Percentiles rank a stretch among this genome's conserved stretches.
phyloP scores from a whole-genome alignment of 1,140 invertebrate genomes.

The Samia ricini region DNA sequence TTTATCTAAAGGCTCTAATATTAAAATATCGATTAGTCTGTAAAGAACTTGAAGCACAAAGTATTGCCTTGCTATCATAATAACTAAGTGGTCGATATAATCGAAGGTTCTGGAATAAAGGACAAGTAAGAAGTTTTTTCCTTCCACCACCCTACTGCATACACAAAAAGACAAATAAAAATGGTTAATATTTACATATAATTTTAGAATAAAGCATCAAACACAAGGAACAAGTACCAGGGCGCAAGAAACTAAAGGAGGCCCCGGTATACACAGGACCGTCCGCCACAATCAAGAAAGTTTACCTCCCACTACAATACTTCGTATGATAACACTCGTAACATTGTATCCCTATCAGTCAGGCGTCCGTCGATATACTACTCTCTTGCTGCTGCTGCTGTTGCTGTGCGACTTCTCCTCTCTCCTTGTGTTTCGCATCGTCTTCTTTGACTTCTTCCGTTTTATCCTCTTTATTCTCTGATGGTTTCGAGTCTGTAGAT shows the following conservation, averaged over 20 bases:
- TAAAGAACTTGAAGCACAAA: too few relatives aligned
- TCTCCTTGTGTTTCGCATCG: conserved; percentile 19
- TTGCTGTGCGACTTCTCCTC: background rate
- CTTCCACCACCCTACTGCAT: too few relatives aligned
- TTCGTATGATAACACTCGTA: conserved; percentile 41
- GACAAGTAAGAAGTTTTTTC: too few relatives aligned
- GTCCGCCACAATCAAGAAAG: conserved; percentile 14
- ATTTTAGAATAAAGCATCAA: background rate
- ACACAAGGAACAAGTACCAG: background rate
- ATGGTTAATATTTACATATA: too few relatives aligned
- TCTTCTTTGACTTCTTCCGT: conserved; percentile 28
- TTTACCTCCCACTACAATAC: conserved; percentile 44
- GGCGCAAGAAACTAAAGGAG: background rate
- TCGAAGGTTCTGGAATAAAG: too few relatives aligned
- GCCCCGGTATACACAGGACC: conserved; percentile 20
- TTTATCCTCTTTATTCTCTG: conserved; percentile 38
- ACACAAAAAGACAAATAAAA: too few relatives aligned
- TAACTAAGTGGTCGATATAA: too few relatives aligned
- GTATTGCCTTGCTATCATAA: too few relatives aligned
- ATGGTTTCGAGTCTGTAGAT: conserved; percentile 60
- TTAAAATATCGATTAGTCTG: too few relatives aligned
- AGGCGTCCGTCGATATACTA: conserved; percentile 52
- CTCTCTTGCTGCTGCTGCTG: conserved; percentile 29
- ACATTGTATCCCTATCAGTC: conserved; percentile 51
- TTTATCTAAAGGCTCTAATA: too few relatives aligned